These are phyloP conservation scores for Laticauda colubrina DNA, from an alignment of 2,113 vertebrate genomes.

Conservation along the genomic window DNA sequence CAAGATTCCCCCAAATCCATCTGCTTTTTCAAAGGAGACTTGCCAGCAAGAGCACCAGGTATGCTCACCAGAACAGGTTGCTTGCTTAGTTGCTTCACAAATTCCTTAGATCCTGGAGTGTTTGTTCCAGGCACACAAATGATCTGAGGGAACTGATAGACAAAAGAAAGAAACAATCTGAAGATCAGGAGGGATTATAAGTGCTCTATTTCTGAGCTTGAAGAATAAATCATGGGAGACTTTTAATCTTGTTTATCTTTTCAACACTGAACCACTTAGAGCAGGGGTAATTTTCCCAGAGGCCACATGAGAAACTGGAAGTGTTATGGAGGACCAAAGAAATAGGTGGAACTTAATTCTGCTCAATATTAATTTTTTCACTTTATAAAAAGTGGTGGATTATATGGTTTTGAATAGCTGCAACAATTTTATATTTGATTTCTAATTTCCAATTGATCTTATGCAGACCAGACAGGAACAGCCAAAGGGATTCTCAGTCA, in stretches of 20 bases:
- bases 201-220: background rate
- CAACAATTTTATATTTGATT: background rate
- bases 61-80: conserved; percentile 46
- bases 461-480: background rate
- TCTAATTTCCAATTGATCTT: background rate
- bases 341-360: background rate
- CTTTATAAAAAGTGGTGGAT: background rate
- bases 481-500: background rate
- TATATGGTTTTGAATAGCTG: background rate
- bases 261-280: background rate
- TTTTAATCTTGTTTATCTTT: background rate
- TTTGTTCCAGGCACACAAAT: background rate
- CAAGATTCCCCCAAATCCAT: background rate
- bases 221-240: background rate
- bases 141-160: background rate
- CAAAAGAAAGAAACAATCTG: background rate
- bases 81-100: conserved; percentile 24
- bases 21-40: background rate
- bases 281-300: background rate
- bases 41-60: background rate
- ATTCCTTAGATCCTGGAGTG: conserved; percentile 20
- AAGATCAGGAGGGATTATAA: background rate
- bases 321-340: background rate
- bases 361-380: background rate
- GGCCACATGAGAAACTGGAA: background rate